A percentile compares a stretch with the other conserved stretches of the same genome.
phyloP scores from a whole-genome alignment of 2,888 invertebrate species.

The Halocaridina rubra region DNA sequence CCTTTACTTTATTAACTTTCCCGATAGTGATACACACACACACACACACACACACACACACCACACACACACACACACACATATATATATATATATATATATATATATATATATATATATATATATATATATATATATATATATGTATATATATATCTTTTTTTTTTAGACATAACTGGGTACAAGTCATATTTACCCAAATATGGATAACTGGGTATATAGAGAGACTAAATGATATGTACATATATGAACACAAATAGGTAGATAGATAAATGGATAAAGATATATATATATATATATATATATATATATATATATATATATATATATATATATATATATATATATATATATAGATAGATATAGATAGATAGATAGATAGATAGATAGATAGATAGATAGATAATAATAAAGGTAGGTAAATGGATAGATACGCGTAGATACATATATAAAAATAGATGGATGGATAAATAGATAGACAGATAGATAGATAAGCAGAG shows the following conservation, averaged over 20 bases:
- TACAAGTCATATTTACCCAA: not conserved
- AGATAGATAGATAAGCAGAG: not conserved
- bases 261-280: not conserved
- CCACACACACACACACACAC: not conserved
- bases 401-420: not conserved
- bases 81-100: not conserved
- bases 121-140: not conserved
- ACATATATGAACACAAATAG: not conserved
- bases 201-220: not conserved
- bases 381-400: not conserved
- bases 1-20: not conserved
- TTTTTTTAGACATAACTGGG: not conserved
- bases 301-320: not conserved
- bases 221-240: not conserved
- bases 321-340: not conserved
- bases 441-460: not conserved
- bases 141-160: not conserved
- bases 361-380: not conserved
- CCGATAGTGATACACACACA: not conserved
- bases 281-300: not conserved
- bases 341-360: not conserved
- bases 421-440: not conserved
- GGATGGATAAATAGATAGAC: too few relatives aligned
- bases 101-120: conserved; percentile 4
- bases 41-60: not conserved